These are phyloP conservation scores for Hystrix brachyura DNA, from an alignment of 2,113 vertebrate species.

Conservation along the genomic window DNA sequence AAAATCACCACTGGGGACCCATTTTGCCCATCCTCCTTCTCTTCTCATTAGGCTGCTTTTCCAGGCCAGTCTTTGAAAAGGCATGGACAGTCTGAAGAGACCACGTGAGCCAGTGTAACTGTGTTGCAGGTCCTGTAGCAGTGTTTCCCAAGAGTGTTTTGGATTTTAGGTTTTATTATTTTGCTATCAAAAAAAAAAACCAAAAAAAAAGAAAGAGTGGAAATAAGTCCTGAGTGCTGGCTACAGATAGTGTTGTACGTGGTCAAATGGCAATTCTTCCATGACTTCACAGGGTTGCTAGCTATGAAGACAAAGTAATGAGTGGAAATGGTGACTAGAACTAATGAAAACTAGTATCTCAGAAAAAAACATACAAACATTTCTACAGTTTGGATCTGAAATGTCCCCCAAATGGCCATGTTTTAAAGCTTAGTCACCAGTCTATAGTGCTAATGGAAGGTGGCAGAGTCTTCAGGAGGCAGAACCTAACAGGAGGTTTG, in stretches of 20 bases:
- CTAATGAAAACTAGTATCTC: neutral
- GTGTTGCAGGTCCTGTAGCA: neutral
- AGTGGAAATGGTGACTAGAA: neutral
- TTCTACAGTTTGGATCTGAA: neutral
- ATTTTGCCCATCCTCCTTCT: neutral
- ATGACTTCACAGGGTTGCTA: neutral
- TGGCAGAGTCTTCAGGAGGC: neutral
- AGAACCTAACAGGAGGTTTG: neutral
- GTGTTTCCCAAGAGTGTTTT: neutral
- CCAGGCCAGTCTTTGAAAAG: neutral
- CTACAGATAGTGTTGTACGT: neutral
- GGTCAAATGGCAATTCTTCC: neutral
- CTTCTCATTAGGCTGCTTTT: neutral
- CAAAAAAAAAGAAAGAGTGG: neutral
- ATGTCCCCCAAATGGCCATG: neutral
- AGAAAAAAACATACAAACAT: neutral
- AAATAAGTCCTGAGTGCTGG: neutral
- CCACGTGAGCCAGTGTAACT: neutral
- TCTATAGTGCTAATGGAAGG: neutral
- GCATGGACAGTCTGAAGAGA: neutral
- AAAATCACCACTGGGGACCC: neutral
- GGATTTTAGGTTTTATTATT: neutral
- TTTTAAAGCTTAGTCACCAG: neutral
- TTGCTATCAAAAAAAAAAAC: neutral
- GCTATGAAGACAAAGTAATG: slow-evolving; percentile 3